Base-by-base conservation (phyloP, 2,113 vertebrate genomes). In the Anhinga rufa region DNA sequence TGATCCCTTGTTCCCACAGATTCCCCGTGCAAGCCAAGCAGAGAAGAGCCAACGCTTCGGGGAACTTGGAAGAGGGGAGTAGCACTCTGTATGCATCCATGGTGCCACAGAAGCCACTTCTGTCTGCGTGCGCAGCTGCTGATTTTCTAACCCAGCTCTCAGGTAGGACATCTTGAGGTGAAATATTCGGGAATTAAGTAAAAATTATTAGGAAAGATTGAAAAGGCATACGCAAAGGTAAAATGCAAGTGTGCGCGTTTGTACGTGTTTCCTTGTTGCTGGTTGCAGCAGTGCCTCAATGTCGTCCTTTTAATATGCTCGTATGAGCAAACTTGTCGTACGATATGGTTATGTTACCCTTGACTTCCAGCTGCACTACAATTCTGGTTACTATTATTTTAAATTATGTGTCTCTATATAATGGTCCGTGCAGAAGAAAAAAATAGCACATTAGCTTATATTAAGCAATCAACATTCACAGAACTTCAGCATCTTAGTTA, bases 161-260 rank as follows among this genome's bases (percentile, higher is more conserved):
- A 91, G 96, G 92, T 97, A 95, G 94, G 96, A 74, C 88, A 49
- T 78, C 86, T 88, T 54, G 44, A n/a, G 2, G 36, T 87, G 32
- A 40, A 88, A 81, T 61, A 52, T 70, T 44, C 29, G 18, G 70
- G 72, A 92, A 96, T 69, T 12, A 72, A 85, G 42, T 66, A 44
- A 48, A 54, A 36, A 29, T 20, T 4, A 26, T 34, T 26, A 10
- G 12, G 68, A 48, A 75, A 86, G 57, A 68, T 5, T 19, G 32
- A 58, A 46, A 78, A 26, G 31, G 18, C 20, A 17, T 42, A 12
- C 13, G 10, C 10, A 49, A 51, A 42, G 25, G 26, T 75, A 19
- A 21, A 60, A 54, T 26, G 14, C 11, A 40, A 51, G 20, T 7
- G 14, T 52, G 32, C 4, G 1, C 10, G 3, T 32, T 25, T 32